These are phyloP conservation scores for Eurytoma adleriae DNA, from an alignment of 2,888 invertebrate species.

Conservation along the genomic window DNA sequence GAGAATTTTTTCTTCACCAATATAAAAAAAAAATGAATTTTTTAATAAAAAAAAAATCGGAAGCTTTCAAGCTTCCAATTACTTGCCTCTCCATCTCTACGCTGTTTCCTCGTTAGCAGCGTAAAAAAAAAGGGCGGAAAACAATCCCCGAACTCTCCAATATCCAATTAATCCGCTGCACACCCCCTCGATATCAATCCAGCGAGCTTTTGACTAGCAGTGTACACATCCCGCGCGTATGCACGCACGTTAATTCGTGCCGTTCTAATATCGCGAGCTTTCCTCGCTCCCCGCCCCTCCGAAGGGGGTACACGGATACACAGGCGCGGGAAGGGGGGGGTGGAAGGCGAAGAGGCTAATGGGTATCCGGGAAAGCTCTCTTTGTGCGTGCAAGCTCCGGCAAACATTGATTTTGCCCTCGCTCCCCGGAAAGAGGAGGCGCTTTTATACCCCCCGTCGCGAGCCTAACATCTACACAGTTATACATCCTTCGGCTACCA, in stretches of 20 bases:
- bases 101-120: no score
- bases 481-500: no score
- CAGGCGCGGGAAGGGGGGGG: neutral
- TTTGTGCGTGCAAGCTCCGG: conserved; percentile 20
- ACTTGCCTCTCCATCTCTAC: no score
- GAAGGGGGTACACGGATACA: neutral
- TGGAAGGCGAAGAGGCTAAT: conserved; percentile 9
- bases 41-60: no score
- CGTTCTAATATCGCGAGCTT: conserved; percentile 37
- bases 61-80: no score
- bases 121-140: no score
- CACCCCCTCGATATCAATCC: neutral
- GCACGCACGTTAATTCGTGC: conserved; percentile 35
- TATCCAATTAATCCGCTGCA: neutral
- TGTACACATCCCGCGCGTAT: neutral
- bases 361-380: conserved; percentile 25
- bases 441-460: neutral
- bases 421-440: neutral
- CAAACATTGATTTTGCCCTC: conserved; percentile 52
- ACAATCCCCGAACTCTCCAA: neutral
- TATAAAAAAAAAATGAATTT: no score
- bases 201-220: conserved; percentile 8
- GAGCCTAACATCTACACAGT: no score
- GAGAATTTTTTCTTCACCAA: no score
- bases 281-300: conserved; percentile 2